A percentile compares a stretch with the other conserved stretches of the same genome.
phyloP scores from a whole-genome alignment of 1,140 invertebrate genomes.

The Steinernema feltiae region DNA sequence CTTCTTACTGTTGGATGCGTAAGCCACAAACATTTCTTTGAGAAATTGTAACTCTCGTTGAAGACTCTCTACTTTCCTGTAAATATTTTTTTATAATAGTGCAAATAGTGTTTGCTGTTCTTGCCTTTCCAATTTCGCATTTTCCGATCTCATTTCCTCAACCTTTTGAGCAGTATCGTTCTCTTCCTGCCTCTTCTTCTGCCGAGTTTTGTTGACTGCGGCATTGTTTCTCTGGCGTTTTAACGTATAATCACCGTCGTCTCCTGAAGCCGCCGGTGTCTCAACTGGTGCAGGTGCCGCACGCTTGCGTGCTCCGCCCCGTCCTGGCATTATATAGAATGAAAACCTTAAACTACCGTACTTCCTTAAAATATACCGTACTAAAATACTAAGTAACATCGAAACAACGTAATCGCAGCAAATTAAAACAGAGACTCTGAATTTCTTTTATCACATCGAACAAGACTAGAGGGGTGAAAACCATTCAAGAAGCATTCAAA shows the following conservation, averaged over 20 bases:
- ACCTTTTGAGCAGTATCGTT: conserved; percentile 30
- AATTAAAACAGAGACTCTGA: too few relatives aligned
- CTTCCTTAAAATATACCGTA: too few relatives aligned
- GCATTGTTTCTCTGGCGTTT: conserved; percentile 38
- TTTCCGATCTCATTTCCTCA: conserved; percentile 30
- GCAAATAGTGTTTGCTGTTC: not conserved
- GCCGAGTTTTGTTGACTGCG: conserved; percentile 37
- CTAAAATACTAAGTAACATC: too few relatives aligned
- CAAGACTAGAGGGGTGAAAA: too few relatives aligned
- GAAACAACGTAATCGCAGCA: too few relatives aligned
- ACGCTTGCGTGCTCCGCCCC: conserved; percentile 13
- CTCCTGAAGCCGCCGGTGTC: conserved; percentile 16
- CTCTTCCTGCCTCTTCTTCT: conserved; percentile 40
- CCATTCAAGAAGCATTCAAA: too few relatives aligned
- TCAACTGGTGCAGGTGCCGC: conserved; percentile 5
- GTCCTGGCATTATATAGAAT: conserved; percentile 18
- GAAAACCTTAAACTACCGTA: not conserved
- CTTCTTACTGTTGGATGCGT: conserved; percentile 35
- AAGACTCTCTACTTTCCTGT: conserved; percentile 26
- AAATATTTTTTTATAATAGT: not conserved
- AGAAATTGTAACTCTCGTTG: conserved; percentile 38
- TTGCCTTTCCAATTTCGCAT: conserved; percentile 28
- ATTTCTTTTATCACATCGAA: too few relatives aligned
- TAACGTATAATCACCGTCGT: conserved; percentile 30
- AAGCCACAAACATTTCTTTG: conserved; percentile 42